A percentile compares a stretch with the other conserved stretches of the same genome.
These are phyloP conservation scores for Brachionus angularis DNA, from an alignment of 1,140 invertebrate species.

Conservation along the genomic window DNA sequence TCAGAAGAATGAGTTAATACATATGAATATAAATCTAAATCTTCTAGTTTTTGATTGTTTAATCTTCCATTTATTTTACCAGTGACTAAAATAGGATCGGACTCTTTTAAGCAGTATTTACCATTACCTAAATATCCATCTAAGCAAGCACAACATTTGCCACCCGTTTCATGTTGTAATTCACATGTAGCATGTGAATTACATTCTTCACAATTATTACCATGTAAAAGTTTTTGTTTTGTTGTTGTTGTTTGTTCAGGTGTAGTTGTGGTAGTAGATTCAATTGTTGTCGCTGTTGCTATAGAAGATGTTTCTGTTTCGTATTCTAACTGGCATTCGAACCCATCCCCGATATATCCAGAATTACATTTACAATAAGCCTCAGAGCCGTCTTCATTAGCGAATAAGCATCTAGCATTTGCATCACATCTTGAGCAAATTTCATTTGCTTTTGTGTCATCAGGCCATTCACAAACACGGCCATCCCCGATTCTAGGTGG, in stretches of 20 bases:
- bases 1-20: constrained; percentile 40
- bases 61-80: constrained; percentile 5
- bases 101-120: constrained; percentile 29
- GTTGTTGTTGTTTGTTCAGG: not conserved
- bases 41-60: constrained; percentile 24
- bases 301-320: not conserved
- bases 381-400: not conserved
- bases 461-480: constrained; percentile 7
- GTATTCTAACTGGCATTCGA: not conserved
- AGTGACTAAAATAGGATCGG: not conserved
- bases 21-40: constrained; percentile 28
- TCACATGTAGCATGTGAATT: constrained; percentile 23
- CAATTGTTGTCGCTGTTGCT: not conserved
- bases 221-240: not conserved
- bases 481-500: constrained; percentile 24
- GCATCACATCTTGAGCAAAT: constrained; percentile 18
- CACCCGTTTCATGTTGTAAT: not conserved
- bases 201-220: constrained; percentile 17
- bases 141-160: constrained; percentile 28
- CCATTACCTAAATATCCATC: constrained; percentile 35
- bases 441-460: not conserved
- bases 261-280: not conserved
- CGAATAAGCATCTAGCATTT: constrained; percentile 24
- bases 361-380: not conserved
- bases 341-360: constrained; percentile 14